These are phyloP conservation scores for Brachypteracias leptosomus DNA, from an alignment of 2,113 vertebrate species.

Conservation along the genomic window DNA sequence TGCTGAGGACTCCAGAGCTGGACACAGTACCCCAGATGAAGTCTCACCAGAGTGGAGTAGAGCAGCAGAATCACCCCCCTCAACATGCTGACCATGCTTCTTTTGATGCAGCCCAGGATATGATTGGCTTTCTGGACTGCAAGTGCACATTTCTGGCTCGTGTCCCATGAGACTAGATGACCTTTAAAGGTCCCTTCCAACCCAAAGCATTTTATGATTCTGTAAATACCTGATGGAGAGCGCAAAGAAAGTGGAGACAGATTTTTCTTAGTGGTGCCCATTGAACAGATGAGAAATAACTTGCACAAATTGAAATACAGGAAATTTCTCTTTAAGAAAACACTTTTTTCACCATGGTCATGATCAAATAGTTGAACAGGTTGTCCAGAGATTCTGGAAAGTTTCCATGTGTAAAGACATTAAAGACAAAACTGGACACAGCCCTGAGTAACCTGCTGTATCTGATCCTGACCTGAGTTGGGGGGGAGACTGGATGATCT, in stretches of 20 bases:
- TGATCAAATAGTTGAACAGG: background rate
- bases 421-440: background rate
- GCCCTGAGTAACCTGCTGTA: background rate
- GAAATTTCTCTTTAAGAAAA: background rate
- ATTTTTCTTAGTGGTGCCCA: background rate
- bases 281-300: background rate
- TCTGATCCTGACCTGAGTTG: background rate
- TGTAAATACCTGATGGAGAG: background rate
- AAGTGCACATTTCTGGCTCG: no score
- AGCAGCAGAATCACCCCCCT: no score
- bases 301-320: background rate
- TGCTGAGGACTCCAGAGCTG: no score
- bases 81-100: no score
- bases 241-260: background rate
- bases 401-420: background rate
- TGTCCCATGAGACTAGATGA: no score
- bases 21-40: no score
- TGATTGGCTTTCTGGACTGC: no score
- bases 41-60: no score
- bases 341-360: background rate
- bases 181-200: no score
- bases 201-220: no score
- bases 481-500: background rate
- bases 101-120: no score
- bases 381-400: background rate